phyloP scores from a whole-genome alignment of 2,888 invertebrate genomes.

The Pyralis farinalis region DNA sequence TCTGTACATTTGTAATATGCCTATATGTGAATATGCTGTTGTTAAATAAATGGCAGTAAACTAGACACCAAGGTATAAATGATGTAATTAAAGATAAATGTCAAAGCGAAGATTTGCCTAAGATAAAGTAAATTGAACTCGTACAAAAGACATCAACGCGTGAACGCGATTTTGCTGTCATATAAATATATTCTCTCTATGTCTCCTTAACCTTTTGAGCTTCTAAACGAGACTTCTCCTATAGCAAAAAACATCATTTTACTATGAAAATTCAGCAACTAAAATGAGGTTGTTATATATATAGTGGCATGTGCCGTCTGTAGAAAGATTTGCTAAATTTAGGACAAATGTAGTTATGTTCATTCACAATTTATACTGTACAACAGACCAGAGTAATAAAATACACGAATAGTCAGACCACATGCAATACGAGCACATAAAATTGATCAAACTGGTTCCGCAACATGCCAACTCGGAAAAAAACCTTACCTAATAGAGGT shows the following conservation, averaged over 20 bases:
- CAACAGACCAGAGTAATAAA: not conserved
- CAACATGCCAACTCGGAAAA: slow-evolving; percentile 16
- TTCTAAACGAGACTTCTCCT: too few relatives aligned
- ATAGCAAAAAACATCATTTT: too few relatives aligned
- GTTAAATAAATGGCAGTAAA: slow-evolving; percentile 44
- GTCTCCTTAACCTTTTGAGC: too few relatives aligned
- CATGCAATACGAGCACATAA: slow-evolving; percentile 7
- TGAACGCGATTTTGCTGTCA: slow-evolving; percentile 8
- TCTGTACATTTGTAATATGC: not conserved
- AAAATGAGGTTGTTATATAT: too few relatives aligned
- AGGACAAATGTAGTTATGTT: not conserved
- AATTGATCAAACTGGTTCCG: slow-evolving; percentile 16
- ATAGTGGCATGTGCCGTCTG: too few relatives aligned
- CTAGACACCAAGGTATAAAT: slow-evolving; percentile 32
- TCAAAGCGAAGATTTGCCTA: slow-evolving; percentile 23
- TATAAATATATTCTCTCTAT: not conserved
- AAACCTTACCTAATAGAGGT: slow-evolving; percentile 12
- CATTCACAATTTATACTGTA: not conserved
- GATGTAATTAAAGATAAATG: slow-evolving; percentile 23
- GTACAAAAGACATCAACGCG: slow-evolving; percentile 52
- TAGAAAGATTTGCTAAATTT: too few relatives aligned
- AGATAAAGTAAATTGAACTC: not conserved
- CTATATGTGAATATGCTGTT: slow-evolving; percentile 18
- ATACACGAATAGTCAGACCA: not conserved
- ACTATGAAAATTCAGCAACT: too few relatives aligned